Evolutionary conservation across 2,888 invertebrate species (phyloP).

Genomic region (Disparrhopalites patrizii): DNA sequence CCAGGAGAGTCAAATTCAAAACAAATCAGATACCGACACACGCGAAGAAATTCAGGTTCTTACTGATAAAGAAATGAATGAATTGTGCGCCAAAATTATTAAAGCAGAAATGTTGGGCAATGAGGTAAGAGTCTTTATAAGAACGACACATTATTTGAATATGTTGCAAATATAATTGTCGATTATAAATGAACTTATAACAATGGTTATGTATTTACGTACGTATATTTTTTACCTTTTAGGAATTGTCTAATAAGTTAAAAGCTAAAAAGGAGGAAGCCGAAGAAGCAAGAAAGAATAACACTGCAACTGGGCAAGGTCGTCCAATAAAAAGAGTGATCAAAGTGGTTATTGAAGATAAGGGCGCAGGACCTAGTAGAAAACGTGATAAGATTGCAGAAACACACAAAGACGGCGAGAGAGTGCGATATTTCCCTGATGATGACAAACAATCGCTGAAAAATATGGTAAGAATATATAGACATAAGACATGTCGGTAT

Average conservation of each 20-base stretch:
- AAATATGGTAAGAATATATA: slow-evolving; percentile 60
- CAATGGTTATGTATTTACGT: background rate
- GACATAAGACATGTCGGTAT: background rate
- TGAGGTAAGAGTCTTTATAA: slow-evolving; percentile 50
- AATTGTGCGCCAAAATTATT: slow-evolving; percentile 80
- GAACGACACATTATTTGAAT: too few species aligned
- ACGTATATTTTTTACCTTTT: slow-evolving; percentile 8
- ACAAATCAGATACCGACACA: too few species aligned
- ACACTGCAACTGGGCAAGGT: slow-evolving; percentile 32
- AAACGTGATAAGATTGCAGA: slow-evolving; percentile 52
- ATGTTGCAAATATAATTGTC: background rate
- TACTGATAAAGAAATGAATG: slow-evolving; percentile 81
- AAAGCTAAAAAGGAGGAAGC: slow-evolving; percentile 58
- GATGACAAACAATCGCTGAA: slow-evolving; percentile 82
- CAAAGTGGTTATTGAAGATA: slow-evolving; percentile 36
- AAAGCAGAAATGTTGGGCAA: slow-evolving; percentile 94
- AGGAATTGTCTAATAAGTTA: slow-evolving; percentile 64
- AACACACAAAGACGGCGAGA: slow-evolving; percentile 69
- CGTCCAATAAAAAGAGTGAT: slow-evolving; percentile 37
- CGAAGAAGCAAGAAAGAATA: slow-evolving; percentile 45
- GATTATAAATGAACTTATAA: background rate
- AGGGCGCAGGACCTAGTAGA: slow-evolving; percentile 23
- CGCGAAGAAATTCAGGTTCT: slow-evolving; percentile 52
- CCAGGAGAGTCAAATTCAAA: too few species aligned
- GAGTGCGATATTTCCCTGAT: slow-evolving; percentile 79